Evolutionary conservation across 2,888 invertebrate genomes (phyloP), one percentile per base, ranked within the genome.

Genomic region (Brachyptera putata): DNA sequence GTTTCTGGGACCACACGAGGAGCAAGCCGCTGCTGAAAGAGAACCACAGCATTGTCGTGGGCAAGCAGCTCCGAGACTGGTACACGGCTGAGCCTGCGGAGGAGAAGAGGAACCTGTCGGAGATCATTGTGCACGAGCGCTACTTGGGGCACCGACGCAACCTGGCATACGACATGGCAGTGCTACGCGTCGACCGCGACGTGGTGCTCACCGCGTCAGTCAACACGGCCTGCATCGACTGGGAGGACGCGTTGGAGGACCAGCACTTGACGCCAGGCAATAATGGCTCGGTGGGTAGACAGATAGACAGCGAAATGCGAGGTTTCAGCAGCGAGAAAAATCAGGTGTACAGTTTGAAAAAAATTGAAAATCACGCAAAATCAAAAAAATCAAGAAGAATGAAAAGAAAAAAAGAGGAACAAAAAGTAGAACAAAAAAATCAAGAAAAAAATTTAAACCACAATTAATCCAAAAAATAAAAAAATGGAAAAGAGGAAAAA

Each of bases 251-350:
- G 13, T 24, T 24, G 24, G 46, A 46, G 46, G 46, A 22, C n/a
- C 2, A 22, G 9, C 22, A 21, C 24, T 7, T 46, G 46, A 3
- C 21, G 5, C 3, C 3, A 24, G 24, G 24, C 2, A 46, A 4
- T 46, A 46, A 46, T 24, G 46, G 46, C 9, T 24, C 24, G 46
- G 46, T 46, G n/a, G n/a, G n/a, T n/a, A n/a, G n/a, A n/a, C n/a
- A n/a, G n/a, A n/a, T n/a, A n/a, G n/a, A n/a, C n/a, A n/a, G n/a
- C n/a, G n/a, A n/a, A n/a, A n/a, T n/a, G n/a, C n/a, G n/a, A n/a
- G n/a, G n/a, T n/a, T n/a, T n/a, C n/a, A n/a, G n/a, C n/a, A n/a
- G n/a, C n/a, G n/a, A n/a, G n/a, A n/a, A n/a, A n/a, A n/a, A n/a
- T n/a, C n/a, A n/a, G n/a, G n/a, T n/a, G n/a, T n/a, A n/a, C n/a